A percentile compares a stretch with the other conserved stretches of the same genome.
phyloP scores from a whole-genome alignment of 2,888 invertebrate genomes.

The Lacanobia oleracea region DNA sequence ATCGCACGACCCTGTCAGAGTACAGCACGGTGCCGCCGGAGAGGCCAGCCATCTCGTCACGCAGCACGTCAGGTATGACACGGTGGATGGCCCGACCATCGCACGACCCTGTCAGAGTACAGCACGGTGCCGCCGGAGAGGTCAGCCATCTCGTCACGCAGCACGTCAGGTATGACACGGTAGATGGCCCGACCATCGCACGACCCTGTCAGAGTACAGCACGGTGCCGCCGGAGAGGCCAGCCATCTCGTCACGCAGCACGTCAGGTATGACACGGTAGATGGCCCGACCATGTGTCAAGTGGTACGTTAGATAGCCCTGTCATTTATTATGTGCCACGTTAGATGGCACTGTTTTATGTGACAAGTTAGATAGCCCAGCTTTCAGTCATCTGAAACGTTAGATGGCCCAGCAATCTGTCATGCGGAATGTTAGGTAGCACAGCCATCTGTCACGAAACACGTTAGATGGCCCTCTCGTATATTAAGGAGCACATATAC shows the following conservation, averaged over 20 bases:
- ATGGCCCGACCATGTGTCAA: no score
- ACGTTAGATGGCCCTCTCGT: no score
- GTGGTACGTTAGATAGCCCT: no score
- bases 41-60: neutral
- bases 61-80: neutral
- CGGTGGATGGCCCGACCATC: neutral
- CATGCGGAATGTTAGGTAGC: neutral
- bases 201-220: conserved; percentile 98
- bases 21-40: neutral
- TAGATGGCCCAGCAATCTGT: neutral
- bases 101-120: neutral
- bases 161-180: neutral
- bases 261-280: conserved; percentile 89
- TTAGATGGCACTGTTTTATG: no score
- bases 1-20: neutral
- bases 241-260: neutral
- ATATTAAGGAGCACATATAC: no score
- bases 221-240: conserved; percentile 98
- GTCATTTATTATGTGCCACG: no score
- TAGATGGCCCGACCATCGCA: conserved; percentile 71
- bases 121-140: neutral
- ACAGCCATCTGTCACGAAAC: no score
- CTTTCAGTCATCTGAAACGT: neutral
- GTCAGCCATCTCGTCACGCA: neutral
- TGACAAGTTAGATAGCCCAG: no score